Base-by-base conservation (phyloP, 2,797 vertebrate genomes). In the Megalops cyprinoides region DNA sequence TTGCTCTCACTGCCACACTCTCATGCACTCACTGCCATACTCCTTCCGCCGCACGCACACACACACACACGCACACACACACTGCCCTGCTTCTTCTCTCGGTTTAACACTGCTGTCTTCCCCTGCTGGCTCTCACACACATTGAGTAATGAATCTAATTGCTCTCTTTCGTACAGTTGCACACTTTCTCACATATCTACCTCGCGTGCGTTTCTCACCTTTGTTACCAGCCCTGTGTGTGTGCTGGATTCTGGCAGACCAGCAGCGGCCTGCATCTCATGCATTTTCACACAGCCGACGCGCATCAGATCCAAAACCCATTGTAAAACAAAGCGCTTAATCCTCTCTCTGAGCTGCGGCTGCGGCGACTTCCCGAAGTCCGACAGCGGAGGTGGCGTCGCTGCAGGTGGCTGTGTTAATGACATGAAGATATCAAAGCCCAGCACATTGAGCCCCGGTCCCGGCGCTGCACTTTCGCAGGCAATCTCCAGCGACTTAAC, bases 401-500 rank as follows among this genome's bases (percentile, higher is more conserved):
- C 73, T 31, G 3, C 73, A 12, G 73, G 10, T 34, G 48, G 73
- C 73, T 18, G 23, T 48, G n/a, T 65, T 67, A 18, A 51, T 9
- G 37, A 44, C 20, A n/a, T 42, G 25, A 4, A 73, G 49, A 71
- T 60, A 82, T 78, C 80, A 46, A 51, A 67, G 8, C 25, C 74
- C 10, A 25, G 53, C 65, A 55, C 28, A 14, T 56, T 51, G 67
- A 39, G 78, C 71, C 51, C n/a, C 25, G 34, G 34, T 73, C 83
- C 85, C 85, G 83, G 84, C 83, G 81, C 83, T 87, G 83, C 71
- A 84, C 65, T 82, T 88, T 87, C 83, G 3, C 4, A 46, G 14
- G 10, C 74, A 85, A 84, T 90, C 87, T 82, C 82, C 76, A 34
- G 86, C 85, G 84, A 83, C 79, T 56, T 73, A 85, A 86, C 67